Conservation (phyloP, 30 jellyfish, hydroid and myxozoan species). For the Rhopilema esculentum region DNA sequence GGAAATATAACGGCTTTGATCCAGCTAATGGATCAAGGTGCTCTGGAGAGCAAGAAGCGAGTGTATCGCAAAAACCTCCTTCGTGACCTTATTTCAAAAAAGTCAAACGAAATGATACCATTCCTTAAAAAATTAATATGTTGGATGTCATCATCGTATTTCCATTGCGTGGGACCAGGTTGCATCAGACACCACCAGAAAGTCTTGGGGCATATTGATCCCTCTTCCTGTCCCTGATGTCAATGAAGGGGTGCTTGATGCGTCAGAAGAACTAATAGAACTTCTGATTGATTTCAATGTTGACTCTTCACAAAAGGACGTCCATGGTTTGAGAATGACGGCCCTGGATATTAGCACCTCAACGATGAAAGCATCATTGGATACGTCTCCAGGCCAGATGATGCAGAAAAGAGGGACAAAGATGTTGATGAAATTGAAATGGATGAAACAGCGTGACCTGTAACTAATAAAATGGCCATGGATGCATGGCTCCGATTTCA, state of each 20-base stretch:
- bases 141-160: neutral
- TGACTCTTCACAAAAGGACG: neutral
- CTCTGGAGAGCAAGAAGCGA: slow-evolving; percentile 26
- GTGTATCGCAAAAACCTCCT: slow-evolving; percentile 8
- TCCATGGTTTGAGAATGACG: slow-evolving; percentile 16
- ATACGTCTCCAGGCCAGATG: neutral
- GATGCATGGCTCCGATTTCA: slow-evolving; percentile 1
- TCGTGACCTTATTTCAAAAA: neutral
- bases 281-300: neutral
- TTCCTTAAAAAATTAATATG: neutral
- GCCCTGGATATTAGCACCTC: slow-evolving; percentile 19
- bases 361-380: slow-evolving; percentile 9
- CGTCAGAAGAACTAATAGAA: slow-evolving; percentile 1
- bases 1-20: slow-evolving; percentile 7
- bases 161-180: slow-evolving; percentile 4
- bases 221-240: neutral
- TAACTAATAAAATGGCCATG: neutral
- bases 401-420: neutral
- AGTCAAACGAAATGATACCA: neutral
- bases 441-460: neutral
- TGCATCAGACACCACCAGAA: slow-evolving; percentile 7
- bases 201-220: slow-evolving; percentile 17
- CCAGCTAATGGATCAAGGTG: slow-evolving; percentile 44
- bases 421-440: slow-evolving; percentile 4
- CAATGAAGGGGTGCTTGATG: slow-evolving; percentile 3